Evolutionary conservation across 2,797 vertebrate species (phyloP), one percentile per base, ranked within the genome.

Genomic region (Dicrostonyx torquatus): DNA sequence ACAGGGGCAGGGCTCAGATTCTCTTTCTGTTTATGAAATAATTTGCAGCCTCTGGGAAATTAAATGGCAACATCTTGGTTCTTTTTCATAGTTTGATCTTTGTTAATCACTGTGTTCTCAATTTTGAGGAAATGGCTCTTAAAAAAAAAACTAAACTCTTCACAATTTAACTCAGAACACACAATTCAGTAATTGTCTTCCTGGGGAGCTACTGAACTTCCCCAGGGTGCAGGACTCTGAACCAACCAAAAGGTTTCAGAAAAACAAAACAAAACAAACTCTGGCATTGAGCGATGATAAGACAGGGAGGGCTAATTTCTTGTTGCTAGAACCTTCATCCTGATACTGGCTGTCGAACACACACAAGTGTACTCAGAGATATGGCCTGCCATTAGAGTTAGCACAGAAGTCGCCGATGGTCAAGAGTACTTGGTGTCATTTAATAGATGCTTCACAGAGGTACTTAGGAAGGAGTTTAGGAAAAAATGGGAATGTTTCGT

Each of bases 401-500:
- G 64, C 62, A 72, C 64, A 78, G 55, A 73, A 78, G 55, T 75
- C 40, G 26, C 4, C 80, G 83, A 29, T 80, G 77, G 87, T 70
- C 70, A 76, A 89, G n/a, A 84, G 37, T 85, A 90, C 91, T 94
- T 92, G 79, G 11, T 87, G n/a, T 86, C 78, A 87, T 89, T 94
- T 89, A 96, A 72, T 82, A 82, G 62, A 95, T 80, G 68, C 68
- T 94, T 91, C 94, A 94, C 2, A 92, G 70, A 86, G 90, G 83
- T 94, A 50, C 93, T 95, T 89, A 94, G 58, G 77, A 78, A 87
- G 26, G 7, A 48, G 8, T 13, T 12, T 31, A 68, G 76, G 79
- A 87, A 93, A 95, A 96, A 96, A 96, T 40, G 91, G 76, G 43
- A 60, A 95, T 75, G 48, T 89, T 95, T 95, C 55, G 45, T 68